Evolutionary conservation across 2,113 vertebrate genomes (phyloP), one percentile per base, ranked within the genome.

Genomic region (Neolamprologus kungweensis): DNA sequence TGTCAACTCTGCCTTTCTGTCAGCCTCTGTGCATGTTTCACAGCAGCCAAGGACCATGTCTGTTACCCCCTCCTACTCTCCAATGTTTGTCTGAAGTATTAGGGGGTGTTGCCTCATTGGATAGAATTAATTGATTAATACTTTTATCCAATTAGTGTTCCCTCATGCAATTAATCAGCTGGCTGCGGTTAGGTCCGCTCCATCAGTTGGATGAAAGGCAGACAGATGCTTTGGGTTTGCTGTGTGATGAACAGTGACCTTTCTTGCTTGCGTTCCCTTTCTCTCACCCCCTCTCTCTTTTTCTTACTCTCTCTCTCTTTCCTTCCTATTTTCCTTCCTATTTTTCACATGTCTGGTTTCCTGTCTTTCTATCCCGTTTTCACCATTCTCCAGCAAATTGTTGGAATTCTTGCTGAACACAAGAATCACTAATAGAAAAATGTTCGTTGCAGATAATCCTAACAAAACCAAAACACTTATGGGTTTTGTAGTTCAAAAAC

Each of bases 91-190:
- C 92, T 94, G 92, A 95, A 93, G 95, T 93, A 94, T 96, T 97
- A 96, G 23, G 81, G 80, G 82, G 87, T 93, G 93, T 94, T 94
- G 93, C 93, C 91, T 94, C 94, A 93, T 95, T 94, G 94, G 94
- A 94, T 95, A 82, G 93, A 96, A 95, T 96, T 96, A 95, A 96
- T 96, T 96, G 93, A 96, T 96, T 93, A 95, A 95, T 96, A 94
- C 94, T 95, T 96, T 96, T 93, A 96, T 97, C 95, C 95, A 96
- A 96, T 97, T 96, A 96, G 94, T 95, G 95, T 90, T 95, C 93
- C 94, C 94, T 96, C 95, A 96, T 96, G 95, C 96, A 96, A 95
- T 95, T 96, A 96, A 96, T 96, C 95, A 96, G 93, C 94, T 94
- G 90, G 86, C 92, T 86, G 91, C 88, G 90, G 93, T 93, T 90